Percentiles rank a stretch among this genome's conserved stretches.
These are phyloP conservation scores for Chrysemys picta DNA, from an alignment of 2,113 vertebrate species.

Conservation along the genomic window DNA sequence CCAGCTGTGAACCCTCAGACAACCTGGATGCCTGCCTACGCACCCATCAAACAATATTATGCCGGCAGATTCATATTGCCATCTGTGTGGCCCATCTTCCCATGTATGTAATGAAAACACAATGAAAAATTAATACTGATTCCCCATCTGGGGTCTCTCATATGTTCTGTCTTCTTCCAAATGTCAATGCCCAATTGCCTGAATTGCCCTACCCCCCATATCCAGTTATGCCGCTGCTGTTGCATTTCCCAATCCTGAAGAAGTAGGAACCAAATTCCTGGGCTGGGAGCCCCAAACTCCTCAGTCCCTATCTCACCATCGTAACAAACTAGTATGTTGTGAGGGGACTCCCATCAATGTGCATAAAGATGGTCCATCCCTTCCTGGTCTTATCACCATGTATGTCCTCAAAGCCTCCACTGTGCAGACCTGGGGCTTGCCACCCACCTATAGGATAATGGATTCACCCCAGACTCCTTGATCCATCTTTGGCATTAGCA, in stretches of 20 bases:
- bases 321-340: neutral
- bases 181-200: neutral
- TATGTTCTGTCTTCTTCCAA: neutral
- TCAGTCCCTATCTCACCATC: neutral
- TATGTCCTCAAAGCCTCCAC: neutral
- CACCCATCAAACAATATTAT: neutral
- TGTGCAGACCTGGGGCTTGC: neutral
- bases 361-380: neutral
- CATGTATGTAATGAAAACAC: neutral
- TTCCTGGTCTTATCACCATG: neutral
- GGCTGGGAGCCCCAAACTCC: neutral
- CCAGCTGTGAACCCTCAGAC: neutral
- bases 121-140: neutral
- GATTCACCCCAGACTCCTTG: neutral
- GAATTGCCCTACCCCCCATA: neutral
- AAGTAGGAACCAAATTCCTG: neutral
- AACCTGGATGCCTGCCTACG: neutral
- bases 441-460: neutral
- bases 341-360: neutral
- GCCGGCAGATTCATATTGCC: neutral
- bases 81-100: neutral
- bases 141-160: neutral
- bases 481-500: neutral
- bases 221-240: neutral
- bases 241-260: neutral